These are phyloP conservation scores for Melanotaenia parkinsoni DNA, from an alignment of 2,797 vertebrate genomes.

Conservation along the genomic window DNA sequence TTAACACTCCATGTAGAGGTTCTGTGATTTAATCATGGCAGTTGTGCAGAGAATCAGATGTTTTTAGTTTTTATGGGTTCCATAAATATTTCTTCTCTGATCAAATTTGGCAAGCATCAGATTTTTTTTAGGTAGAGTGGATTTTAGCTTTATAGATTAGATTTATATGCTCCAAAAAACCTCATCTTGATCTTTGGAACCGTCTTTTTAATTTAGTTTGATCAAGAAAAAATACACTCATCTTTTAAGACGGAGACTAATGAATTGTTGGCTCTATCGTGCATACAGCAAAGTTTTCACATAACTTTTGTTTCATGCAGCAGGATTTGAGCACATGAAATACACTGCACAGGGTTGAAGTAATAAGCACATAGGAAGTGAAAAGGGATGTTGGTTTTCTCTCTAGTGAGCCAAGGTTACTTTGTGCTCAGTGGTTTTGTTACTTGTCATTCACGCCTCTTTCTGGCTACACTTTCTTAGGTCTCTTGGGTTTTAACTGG, in stretches of 20 bases:
- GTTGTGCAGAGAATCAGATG: not conserved
- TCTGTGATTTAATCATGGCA: slow-evolving; percentile 6
- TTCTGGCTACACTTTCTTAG: slow-evolving; percentile 26
- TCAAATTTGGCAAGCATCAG: not conserved
- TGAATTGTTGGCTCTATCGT: not conserved
- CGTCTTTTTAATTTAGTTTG: slow-evolving; percentile 4
- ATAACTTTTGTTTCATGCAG: slow-evolving; percentile 29
- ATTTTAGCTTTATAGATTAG: not conserved
- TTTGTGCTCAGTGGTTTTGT: slow-evolving; percentile 66
- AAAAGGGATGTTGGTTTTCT: slow-evolving; percentile 57
- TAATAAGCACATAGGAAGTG: slow-evolving; percentile 44
- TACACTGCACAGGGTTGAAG: slow-evolving; percentile 36
- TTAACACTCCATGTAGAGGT: slow-evolving; percentile 1
- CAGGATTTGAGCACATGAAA: slow-evolving; percentile 50
- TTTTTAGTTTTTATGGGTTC: not conserved
- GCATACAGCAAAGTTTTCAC: slow-evolving; percentile 17
- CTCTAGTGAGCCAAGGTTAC: slow-evolving; percentile 71
- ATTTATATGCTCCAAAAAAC: not conserved
- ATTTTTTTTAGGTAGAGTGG: not conserved
- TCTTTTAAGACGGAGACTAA: not conserved
- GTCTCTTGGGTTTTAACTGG: slow-evolving; percentile 42
- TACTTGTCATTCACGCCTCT: slow-evolving; percentile 43
- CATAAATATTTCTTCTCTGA: not conserved
- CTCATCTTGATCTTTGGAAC: not conserved
- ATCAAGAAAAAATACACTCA: not conserved